Evolutionary conservation across 1,140 invertebrate genomes (phyloP).

Genomic region (Dendrolimus kikuchii): DNA sequence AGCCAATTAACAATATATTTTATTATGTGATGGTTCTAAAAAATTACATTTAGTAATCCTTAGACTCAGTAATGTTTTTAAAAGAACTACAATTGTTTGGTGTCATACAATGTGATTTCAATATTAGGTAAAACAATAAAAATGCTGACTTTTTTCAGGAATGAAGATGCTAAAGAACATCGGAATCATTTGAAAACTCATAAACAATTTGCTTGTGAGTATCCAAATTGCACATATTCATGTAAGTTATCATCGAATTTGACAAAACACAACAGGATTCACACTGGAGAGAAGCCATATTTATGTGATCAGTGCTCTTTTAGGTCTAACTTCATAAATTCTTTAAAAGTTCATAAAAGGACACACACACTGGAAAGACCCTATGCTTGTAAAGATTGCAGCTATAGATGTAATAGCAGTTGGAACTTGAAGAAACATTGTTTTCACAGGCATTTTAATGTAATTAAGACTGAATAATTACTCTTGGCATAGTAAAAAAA

Average conservation of each 20-base stretch:
- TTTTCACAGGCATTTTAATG: slow-evolving; percentile 40
- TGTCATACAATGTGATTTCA: too few species aligned
- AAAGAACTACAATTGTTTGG: too few species aligned
- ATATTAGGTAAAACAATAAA: neutral
- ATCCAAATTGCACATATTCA: slow-evolving; percentile 36
- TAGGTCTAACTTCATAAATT: slow-evolving; percentile 58
- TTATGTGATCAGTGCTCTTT: slow-evolving; percentile 81
- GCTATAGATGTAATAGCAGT: slow-evolving; percentile 64
- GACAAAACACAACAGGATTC: slow-evolving; percentile 54
- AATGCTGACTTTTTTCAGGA: slow-evolving; percentile 24
- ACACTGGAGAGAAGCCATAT: slow-evolving; percentile 75
- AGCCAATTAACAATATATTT: too few species aligned
- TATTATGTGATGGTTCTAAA: too few species aligned
- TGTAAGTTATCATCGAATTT: slow-evolving; percentile 51
- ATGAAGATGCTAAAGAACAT: slow-evolving; percentile 11
- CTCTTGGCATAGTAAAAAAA: neutral
- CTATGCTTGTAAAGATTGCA: slow-evolving; percentile 53
- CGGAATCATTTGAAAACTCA: slow-evolving; percentile 16
- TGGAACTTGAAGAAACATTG: slow-evolving; percentile 69
- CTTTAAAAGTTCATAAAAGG: slow-evolving; percentile 58
- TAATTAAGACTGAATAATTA: slow-evolving; percentile 3
- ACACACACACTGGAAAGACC: slow-evolving; percentile 58
- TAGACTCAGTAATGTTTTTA: too few species aligned
- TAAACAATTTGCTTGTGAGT: slow-evolving; percentile 31
- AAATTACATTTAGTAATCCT: too few species aligned